Percentiles rank a stretch among this genome's conserved stretches.
These are phyloP conservation scores for Subanguina moxae DNA, from an alignment of 1,140 invertebrate species.

Conservation along the genomic window DNA sequence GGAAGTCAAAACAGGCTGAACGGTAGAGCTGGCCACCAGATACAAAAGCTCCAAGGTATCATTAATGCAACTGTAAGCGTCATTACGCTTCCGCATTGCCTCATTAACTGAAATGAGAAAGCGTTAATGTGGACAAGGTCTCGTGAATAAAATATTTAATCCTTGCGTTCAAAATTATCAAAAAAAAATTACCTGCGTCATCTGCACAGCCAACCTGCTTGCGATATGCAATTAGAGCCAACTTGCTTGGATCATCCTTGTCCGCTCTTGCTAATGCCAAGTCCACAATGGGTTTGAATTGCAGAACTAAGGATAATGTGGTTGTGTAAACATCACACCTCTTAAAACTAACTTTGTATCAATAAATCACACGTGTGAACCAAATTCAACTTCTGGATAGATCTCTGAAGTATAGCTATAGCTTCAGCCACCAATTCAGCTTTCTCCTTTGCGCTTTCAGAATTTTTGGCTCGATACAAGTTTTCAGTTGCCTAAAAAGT, in stretches of 20 bases:
- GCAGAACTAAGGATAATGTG: conserved; percentile 4
- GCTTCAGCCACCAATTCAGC: conserved; percentile 18
- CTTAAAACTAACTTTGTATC: conserved; percentile 39
- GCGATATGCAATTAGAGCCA: conserved; percentile 78
- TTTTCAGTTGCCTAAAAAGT: conserved; percentile 25
- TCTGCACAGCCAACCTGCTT: conserved; percentile 65
- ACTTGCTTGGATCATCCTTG: conserved; percentile 79
- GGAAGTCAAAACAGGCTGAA: background rate
- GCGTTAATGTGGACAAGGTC: background rate
- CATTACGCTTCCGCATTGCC: conserved; percentile 68
- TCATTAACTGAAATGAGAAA: background rate
- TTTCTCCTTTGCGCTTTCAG: conserved; percentile 5
- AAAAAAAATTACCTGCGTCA: background rate
- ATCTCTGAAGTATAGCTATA: conserved; percentile 13
- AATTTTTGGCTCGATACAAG: conserved; percentile 20
- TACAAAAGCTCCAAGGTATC: conserved; percentile 16
- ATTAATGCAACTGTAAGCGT: conserved; percentile 60
- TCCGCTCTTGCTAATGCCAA: conserved; percentile 76
- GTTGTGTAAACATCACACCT: background rate
- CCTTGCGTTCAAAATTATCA: too few relatives aligned
- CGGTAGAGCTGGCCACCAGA: conserved; percentile 6
- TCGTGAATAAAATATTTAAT: too few relatives aligned
- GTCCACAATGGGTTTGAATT: conserved; percentile 80
- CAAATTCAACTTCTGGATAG: conserved; percentile 30
- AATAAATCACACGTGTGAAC: conserved; percentile 30